Percentiles rank a stretch among this genome's conserved stretches.
Conservation (phyloP, 2,113 vertebrate species). For the Pardalotus punctatus region DNA sequence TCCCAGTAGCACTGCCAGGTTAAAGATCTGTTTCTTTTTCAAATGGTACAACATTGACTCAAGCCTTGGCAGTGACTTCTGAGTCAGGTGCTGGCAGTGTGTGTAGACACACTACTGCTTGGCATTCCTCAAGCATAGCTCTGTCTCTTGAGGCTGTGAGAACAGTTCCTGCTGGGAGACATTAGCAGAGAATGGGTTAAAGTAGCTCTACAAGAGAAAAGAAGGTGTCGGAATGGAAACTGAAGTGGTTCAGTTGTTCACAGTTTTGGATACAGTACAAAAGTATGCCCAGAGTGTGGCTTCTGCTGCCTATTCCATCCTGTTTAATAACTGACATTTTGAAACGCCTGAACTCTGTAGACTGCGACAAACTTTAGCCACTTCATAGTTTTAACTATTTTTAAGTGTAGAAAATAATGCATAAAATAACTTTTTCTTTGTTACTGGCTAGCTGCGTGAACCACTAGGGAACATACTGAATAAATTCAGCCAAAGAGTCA, state of each 20-base stretch:
- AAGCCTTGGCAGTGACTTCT: neutral
- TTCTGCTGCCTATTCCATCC: neutral
- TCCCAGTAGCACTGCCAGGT: neutral
- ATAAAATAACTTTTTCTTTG: neutral
- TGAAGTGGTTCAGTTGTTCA: neutral
- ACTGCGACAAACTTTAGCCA: neutral
- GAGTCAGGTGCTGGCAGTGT: neutral
- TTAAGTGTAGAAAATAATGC: neutral
- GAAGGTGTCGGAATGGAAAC: neutral
- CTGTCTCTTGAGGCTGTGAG: neutral
- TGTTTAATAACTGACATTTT: neutral
- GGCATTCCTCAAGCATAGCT: neutral
- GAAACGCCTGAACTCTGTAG: neutral
- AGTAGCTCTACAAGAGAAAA: neutral
- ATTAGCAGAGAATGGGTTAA: neutral
- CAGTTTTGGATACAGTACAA: neutral
- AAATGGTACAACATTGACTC: neutral
- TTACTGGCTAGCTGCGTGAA: neutral
- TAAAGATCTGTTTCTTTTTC: neutral
- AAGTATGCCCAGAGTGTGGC: neutral
- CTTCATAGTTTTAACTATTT: neutral
- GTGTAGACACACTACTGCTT: neutral
- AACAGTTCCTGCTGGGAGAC: neutral
- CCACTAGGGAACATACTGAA: neutral
- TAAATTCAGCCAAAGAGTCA: neutral